These are phyloP conservation scores for Heliconius himera DNA, from an alignment of 1,140 invertebrate genomes.

Conservation along the genomic window DNA sequence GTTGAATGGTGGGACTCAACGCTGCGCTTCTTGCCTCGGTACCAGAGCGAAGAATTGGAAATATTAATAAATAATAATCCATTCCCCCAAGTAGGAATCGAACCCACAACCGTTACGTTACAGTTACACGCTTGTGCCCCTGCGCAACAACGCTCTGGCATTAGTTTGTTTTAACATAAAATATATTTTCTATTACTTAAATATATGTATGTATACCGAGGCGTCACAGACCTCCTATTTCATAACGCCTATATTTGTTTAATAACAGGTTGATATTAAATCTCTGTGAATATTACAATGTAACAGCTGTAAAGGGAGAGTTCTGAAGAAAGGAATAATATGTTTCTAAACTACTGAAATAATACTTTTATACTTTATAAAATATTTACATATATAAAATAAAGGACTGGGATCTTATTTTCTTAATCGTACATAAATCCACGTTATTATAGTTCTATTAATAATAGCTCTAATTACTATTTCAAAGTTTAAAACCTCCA, in stretches of 20 bases:
- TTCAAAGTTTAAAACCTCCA: no score
- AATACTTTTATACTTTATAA: neutral
- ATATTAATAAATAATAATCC: no score
- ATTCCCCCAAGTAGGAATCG: no score
- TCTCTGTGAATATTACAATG: slow-evolving; percentile 19
- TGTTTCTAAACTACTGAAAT: slow-evolving; percentile 15
- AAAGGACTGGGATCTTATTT: no score
- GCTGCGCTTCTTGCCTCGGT: no score
- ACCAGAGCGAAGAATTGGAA: no score
- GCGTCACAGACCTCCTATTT: neutral
- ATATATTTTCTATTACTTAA: neutral
- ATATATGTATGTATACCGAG: neutral
- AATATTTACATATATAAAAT: neutral
- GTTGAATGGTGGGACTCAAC: no score
- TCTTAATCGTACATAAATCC: no score
- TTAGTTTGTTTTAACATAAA: neutral
- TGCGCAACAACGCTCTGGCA: neutral
- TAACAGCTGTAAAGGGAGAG: slow-evolving; percentile 61
- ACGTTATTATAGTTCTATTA: no score
- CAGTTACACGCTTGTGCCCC: no score
- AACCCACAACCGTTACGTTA: no score
- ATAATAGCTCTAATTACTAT: no score
- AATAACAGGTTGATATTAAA: slow-evolving; percentile 19
- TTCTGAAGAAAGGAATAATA: neutral
- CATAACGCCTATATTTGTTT: slow-evolving; percentile 18